Evolutionary conservation across 2,113 vertebrate genomes (phyloP).

Genomic region (Sebastes schlegelii): DNA sequence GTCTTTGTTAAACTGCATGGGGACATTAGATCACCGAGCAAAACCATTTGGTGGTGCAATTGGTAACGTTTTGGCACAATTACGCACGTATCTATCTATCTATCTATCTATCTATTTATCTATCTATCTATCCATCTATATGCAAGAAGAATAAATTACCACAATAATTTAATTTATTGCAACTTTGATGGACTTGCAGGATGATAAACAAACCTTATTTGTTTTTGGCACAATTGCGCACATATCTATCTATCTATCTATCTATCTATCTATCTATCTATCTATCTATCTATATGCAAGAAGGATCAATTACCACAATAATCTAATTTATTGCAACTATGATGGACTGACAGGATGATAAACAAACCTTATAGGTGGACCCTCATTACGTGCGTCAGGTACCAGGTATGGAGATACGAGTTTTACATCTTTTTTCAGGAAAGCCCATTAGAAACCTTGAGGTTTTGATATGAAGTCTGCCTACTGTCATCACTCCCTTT

Average conservation of each 20-base stretch:
- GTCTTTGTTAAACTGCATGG: slow-evolving; percentile 35
- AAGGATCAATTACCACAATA: neutral
- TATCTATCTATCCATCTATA: neutral
- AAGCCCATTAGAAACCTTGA: slow-evolving; percentile 1
- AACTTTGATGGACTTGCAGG: neutral
- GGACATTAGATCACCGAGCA: neutral
- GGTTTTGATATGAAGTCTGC: slow-evolving; percentile 33
- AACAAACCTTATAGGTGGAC: neutral
- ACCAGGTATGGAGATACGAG: neutral
- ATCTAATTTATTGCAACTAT: neutral
- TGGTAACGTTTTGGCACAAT: slow-evolving; percentile 12
- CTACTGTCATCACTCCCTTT: slow-evolving; percentile 39
- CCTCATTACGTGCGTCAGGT: slow-evolving; percentile 7
- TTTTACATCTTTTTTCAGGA: neutral
- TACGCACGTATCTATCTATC: neutral
- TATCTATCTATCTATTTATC: neutral
- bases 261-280: neutral
- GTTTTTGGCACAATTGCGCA: no score
- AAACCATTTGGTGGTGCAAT: slow-evolving; percentile 6
- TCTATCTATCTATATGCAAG: neutral
- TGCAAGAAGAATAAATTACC: neutral
- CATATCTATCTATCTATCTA: neutral
- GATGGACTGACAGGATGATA: neutral
- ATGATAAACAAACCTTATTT: neutral
- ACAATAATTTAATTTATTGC: slow-evolving; percentile 4